Base-by-base conservation (phyloP, 2,888 invertebrate genomes). In the Balanococcus diminutus region DNA sequence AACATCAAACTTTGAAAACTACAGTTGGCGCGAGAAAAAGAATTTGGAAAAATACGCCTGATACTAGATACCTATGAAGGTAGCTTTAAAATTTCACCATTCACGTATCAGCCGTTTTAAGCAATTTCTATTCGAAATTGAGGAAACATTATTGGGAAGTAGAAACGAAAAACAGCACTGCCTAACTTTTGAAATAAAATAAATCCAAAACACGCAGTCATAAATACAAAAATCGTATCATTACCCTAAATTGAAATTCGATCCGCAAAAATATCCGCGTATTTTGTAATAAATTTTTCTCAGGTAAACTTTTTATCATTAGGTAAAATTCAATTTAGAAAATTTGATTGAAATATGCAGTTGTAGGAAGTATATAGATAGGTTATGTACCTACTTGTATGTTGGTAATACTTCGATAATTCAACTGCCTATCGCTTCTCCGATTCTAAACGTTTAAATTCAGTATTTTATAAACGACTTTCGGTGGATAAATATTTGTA, bases 231-330 rank as follows among this genome's bases (percentile, higher is more conserved):
- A 83, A 56, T 22, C 28, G 81, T 83, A 31, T 19, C 61, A 83
- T 83, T 61, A 83, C 61, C 28, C 2, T 56, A 83, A 56, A 83
- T 83, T 83, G 82, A 83, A 83, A 83, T 83, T 83, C 82, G 82
- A 83, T 83, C 82, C 16, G 56, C 51, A 51, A 61, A 61, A 51
- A 61, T 82, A 42, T 82, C 19, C 46, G 81, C 19, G 31, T 42
- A 42, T 46, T 82, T 25, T 14, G 72, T 72, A 28, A 31, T 72
- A 72, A 72, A 72, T 72, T 72, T 28, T 25, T 72, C 22, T 72
- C 31, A 14, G 14, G 31, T 72, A 28, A 28, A 72, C 72, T 72
- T 72, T 28, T 28, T 72, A 72, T 72, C 72, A 72, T 72, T 72
- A 72, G 72, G 72, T 72, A 72, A 28, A 28, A 25, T 16, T 72